Conservation (phyloP, 2,113 vertebrate species). For the Camelus bactrianus region DNA sequence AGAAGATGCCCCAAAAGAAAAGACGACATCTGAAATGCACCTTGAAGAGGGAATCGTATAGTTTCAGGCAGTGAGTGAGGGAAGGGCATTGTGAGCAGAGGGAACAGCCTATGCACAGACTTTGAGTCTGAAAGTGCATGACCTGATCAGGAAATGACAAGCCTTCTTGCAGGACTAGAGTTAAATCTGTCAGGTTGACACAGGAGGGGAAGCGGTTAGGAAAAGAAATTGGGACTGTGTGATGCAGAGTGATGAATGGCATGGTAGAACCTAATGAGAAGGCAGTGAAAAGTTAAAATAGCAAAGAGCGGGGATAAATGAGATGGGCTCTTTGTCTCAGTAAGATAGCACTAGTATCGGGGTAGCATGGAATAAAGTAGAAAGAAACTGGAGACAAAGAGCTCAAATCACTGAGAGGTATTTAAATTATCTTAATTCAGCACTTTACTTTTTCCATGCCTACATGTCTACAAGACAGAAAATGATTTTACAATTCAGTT, state of each 20-base stretch:
- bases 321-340: background rate
- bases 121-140: background rate
- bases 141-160: background rate
- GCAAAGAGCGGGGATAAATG: accelerated
- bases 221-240: background rate
- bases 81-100: background rate
- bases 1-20: background rate
- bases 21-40: background rate
- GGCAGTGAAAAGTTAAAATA: background rate
- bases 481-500: background rate
- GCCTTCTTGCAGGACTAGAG: background rate
- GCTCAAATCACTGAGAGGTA: background rate
- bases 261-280: background rate
- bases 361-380: background rate
- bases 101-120: background rate
- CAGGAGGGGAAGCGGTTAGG: background rate
- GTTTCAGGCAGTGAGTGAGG: accelerated
- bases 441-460: background rate
- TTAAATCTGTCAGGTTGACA: background rate
- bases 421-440: constrained; percentile 3
- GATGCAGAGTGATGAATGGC: background rate
- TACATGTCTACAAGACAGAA: background rate
- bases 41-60: background rate
- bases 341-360: accelerated
- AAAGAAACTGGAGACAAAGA: background rate